phyloP scores from a whole-genome alignment of 2,888 invertebrate species.

The Drosophila hawaiiensis region DNA sequence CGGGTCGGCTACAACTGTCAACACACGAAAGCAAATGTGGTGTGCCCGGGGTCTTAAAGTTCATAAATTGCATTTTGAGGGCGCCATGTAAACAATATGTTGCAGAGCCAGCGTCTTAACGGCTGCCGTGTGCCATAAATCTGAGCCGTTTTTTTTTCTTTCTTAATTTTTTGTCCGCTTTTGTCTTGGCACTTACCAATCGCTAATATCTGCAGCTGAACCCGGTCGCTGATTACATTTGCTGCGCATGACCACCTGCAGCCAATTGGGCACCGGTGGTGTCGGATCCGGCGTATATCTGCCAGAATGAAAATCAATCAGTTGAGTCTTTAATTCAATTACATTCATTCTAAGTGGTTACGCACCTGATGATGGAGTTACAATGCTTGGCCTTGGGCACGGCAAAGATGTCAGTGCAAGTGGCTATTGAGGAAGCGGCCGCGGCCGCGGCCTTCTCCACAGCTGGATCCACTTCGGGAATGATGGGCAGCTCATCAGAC shows the following conservation, averaged over 20 bases:
- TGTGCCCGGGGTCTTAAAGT: constrained; percentile 58
- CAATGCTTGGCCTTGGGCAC: constrained; percentile 80
- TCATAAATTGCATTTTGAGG: constrained; percentile 71
- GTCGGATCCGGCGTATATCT: constrained; percentile 84
- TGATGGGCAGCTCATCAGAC: constrained; percentile 65
- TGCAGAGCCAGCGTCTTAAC: constrained; percentile 52
- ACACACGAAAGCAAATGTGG: constrained; percentile 77
- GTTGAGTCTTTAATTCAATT: background rate
- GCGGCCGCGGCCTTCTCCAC: constrained; percentile 67
- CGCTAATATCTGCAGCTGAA: constrained; percentile 50
- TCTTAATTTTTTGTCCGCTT: background rate
- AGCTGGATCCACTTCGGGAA: constrained; percentile 74
- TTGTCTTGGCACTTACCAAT: constrained; percentile 64
- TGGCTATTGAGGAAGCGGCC: constrained; percentile 10
- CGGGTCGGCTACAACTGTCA: constrained; percentile 72
- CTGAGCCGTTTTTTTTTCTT: constrained; percentile 45
- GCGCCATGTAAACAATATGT: constrained; percentile 75
- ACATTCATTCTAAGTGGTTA: background rate
- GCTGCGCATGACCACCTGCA: constrained; percentile 85
- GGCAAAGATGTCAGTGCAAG: constrained; percentile 74
- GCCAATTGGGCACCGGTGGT: constrained; percentile 84
- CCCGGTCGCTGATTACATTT: constrained; percentile 75
- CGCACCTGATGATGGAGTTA: constrained; percentile 84
- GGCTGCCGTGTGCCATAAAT: constrained; percentile 77
- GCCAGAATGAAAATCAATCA: constrained; percentile 12